Conservation (phyloP, 2,113 vertebrate species). For the Axis porcinus region DNA sequence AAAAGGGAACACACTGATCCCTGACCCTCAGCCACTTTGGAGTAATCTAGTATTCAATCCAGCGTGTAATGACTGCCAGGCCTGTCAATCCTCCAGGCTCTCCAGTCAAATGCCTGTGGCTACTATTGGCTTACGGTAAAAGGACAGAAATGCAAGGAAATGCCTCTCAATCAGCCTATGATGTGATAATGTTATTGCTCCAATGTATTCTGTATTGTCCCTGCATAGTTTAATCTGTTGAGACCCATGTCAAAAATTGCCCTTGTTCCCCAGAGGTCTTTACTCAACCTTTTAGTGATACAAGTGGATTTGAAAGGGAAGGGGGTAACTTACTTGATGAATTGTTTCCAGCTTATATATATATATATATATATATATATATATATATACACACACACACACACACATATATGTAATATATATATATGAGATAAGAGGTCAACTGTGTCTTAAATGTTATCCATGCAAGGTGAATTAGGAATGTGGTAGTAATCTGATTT, state of each 20-base stretch:
- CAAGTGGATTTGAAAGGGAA: constrained; percentile 82
- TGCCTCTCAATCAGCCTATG: constrained; percentile 86
- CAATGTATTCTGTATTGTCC: constrained; percentile 87
- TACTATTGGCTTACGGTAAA: constrained; percentile 89
- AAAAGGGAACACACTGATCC: constrained; percentile 98
- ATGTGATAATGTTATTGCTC: constrained; percentile 89
- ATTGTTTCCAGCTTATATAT: constrained; percentile 84
- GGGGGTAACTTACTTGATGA: constrained; percentile 80
- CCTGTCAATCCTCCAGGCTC: constrained; percentile 98
- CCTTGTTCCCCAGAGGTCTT: constrained; percentile 85
- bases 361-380: not conserved
- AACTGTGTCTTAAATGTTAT: constrained; percentile 75
- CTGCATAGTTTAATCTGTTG: constrained; percentile 87
- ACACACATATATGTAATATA: not conserved
- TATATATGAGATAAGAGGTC: constrained; percentile 69
- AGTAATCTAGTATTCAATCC: constrained; percentile 99
- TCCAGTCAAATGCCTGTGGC: constrained; percentile 91
- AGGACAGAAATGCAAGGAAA: constrained; percentile 87
- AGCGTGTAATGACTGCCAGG: constrained; percentile 99
- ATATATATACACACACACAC: not conserved
- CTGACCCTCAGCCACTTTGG: constrained; percentile 99
- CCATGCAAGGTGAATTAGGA: constrained; percentile 72
- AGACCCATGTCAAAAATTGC: constrained; percentile 88
- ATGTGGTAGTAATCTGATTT: constrained; percentile 68
- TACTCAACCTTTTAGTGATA: constrained; percentile 84